Evolutionary conservation across 2,113 vertebrate genomes (phyloP).

Genomic region (Notiomystis cincta): DNA sequence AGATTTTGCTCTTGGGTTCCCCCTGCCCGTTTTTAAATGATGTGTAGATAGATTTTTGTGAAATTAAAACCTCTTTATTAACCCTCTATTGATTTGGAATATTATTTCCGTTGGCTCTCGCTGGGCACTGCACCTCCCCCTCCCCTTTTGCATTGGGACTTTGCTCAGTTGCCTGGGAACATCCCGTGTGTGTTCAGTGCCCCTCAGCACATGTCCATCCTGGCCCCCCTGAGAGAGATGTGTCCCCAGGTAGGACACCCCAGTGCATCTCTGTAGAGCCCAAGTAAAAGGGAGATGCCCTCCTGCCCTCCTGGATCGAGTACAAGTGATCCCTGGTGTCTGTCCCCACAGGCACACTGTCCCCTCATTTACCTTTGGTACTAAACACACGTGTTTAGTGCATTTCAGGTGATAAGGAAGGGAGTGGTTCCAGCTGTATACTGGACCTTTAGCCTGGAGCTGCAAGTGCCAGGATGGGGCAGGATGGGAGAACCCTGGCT

Average conservation of each 20-base stretch:
- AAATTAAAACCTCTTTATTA: constrained; percentile 81
- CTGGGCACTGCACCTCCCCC: fast-evolving
- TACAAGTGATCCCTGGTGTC: not conserved
- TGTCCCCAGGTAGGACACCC: fast-evolving
- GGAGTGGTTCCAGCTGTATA: not conserved
- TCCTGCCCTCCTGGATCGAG: not conserved
- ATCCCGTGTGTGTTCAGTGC: not conserved
- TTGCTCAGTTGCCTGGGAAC: not conserved
- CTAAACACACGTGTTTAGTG: fast-evolving
- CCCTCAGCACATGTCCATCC: fast-evolving
- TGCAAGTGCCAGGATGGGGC: fast-evolving
- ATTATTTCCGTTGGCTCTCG: constrained; percentile 22
- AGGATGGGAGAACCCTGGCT: not conserved
- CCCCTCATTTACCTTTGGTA: not conserved
- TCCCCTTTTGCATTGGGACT: fast-evolving
- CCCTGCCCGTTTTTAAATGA: constrained; percentile 72
- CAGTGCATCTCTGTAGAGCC: not conserved
- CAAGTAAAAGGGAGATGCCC: not conserved
- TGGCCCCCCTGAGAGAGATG: fast-evolving
- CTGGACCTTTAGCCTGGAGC: not conserved
- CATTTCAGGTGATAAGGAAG: not conserved
- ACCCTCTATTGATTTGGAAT: constrained; percentile 35
- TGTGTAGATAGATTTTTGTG: constrained; percentile 70
- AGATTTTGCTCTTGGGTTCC: constrained; percentile 58
- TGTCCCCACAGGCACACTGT: not conserved